Evolutionary conservation across 1,140 invertebrate species (phyloP).

Genomic region (Mercenaria mercenaria): DNA sequence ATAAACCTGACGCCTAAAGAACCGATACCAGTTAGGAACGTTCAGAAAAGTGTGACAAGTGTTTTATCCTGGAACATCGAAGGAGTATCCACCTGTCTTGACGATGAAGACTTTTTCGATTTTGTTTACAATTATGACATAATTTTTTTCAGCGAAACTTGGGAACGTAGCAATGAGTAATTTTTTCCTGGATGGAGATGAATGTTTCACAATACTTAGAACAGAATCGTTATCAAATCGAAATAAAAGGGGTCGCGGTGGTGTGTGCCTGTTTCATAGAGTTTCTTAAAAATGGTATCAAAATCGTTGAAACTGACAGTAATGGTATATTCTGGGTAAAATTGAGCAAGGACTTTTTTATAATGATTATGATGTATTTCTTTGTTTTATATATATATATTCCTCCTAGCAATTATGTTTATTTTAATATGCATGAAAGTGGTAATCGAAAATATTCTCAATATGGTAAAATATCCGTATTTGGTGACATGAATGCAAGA

Average conservation of each 20-base stretch:
- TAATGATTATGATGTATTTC: background rate
- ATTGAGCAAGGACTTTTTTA: too few species aligned
- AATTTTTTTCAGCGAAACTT: background rate
- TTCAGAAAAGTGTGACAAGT: background rate
- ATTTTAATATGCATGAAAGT: too few species aligned
- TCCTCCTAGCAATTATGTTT: background rate
- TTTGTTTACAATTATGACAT: too few species aligned
- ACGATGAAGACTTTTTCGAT: too few species aligned
- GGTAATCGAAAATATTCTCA: too few species aligned
- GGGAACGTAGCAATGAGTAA: background rate
- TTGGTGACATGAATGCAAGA: constrained; percentile 5
- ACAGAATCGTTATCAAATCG: too few species aligned
- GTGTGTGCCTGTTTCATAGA: background rate
- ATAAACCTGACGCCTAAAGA: background rate
- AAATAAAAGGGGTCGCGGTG: background rate
- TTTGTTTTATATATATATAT: background rate
- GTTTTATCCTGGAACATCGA: background rate
- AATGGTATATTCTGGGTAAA: too few species aligned
- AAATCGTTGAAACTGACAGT: too few species aligned
- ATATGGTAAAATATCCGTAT: too few species aligned
- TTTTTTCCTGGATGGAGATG: background rate
- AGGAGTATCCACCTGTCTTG: too few species aligned
- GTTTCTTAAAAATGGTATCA: too few species aligned
- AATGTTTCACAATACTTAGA: too few species aligned
- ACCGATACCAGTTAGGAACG: background rate